A percentile compares a stretch with the other conserved stretches of the same genome.
Evolutionary conservation across 92 coral and sea anemone genomes (phyloP).

Genomic region (Scolanthus callimorphus): DNA sequence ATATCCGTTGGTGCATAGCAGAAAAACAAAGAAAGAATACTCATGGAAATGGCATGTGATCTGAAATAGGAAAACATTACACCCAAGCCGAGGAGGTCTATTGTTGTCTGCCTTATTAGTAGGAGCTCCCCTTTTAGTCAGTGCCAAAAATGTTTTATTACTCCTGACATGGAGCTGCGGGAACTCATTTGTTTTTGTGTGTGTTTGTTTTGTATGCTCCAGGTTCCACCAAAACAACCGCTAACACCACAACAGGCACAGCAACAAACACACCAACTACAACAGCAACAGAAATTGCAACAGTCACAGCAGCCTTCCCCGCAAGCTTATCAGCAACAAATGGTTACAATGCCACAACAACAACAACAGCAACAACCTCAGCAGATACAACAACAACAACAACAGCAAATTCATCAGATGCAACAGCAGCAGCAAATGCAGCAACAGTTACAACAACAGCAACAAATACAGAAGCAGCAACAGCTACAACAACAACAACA

Average conservation of each 20-base stretch:
- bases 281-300: conserved; percentile 29
- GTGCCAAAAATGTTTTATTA: too few relatives aligned
- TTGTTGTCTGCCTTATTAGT: too few relatives aligned
- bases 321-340: conserved; percentile 36
- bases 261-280: conserved; percentile 25
- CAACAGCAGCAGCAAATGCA: not conserved
- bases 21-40: too few relatives aligned
- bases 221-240: not conserved
- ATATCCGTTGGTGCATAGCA: too few relatives aligned
- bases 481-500: conserved; percentile 9
- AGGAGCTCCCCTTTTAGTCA: too few relatives aligned
- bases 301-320: conserved; percentile 32
- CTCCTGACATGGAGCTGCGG: too few relatives aligned
- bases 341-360: conserved; percentile 18
- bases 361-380: conserved; percentile 38
- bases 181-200: too few relatives aligned
- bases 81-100: too few relatives aligned
- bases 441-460: not conserved
- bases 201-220: too few relatives aligned
- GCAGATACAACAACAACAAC: conserved; percentile 34
- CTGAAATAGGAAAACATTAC: too few relatives aligned
- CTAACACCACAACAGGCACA: conserved; percentile 25
- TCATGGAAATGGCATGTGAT: too few relatives aligned
- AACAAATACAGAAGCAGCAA: not conserved
- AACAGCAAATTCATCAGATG: conserved; percentile 5